Evolutionary conservation across 1,140 invertebrate species (phyloP).

Genomic region (Dolichoris vasculosae): DNA sequence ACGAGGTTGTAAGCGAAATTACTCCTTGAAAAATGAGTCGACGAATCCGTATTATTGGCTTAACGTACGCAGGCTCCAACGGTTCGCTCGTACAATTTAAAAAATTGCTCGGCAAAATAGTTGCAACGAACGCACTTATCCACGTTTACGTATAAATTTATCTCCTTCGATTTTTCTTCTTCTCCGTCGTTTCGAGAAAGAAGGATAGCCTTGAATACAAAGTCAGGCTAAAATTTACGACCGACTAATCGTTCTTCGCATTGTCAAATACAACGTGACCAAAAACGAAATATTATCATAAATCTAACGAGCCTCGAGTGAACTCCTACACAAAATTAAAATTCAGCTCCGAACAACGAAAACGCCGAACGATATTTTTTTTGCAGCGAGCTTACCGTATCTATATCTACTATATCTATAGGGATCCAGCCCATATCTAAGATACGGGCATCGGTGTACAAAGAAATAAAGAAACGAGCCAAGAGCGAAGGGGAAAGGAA

Average conservation of each 20-base stretch:
- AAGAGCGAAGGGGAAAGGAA: not conserved
- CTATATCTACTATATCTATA: constrained; percentile 24
- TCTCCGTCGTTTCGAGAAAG: not conserved
- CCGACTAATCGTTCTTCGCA: constrained; percentile 4
- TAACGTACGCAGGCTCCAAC: no score
- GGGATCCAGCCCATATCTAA: constrained; percentile 17
- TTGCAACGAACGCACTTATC: not conserved
- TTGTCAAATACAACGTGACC: constrained; percentile 28
- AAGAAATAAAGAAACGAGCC: constrained; percentile 21
- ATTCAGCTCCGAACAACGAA: not conserved
- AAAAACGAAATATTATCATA: constrained; percentile 12
- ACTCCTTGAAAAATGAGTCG: not conserved
- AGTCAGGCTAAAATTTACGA: not conserved
- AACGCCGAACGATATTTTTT: not conserved
- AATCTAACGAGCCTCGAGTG: constrained; percentile 4
- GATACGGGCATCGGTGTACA: constrained; percentile 18
- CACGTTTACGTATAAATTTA: no score
- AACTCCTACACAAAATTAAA: not conserved
- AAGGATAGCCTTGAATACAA: not conserved
- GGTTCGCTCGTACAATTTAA: not conserved
- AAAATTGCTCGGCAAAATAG: not conserved
- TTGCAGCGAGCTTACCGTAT: constrained; percentile 7
- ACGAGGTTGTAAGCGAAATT: not conserved
- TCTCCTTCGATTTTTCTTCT: not conserved
- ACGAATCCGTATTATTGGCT: not conserved